Evolutionary conservation across 1,140 invertebrate species (phyloP).

Genomic region (Diorhabda sublineata): DNA sequence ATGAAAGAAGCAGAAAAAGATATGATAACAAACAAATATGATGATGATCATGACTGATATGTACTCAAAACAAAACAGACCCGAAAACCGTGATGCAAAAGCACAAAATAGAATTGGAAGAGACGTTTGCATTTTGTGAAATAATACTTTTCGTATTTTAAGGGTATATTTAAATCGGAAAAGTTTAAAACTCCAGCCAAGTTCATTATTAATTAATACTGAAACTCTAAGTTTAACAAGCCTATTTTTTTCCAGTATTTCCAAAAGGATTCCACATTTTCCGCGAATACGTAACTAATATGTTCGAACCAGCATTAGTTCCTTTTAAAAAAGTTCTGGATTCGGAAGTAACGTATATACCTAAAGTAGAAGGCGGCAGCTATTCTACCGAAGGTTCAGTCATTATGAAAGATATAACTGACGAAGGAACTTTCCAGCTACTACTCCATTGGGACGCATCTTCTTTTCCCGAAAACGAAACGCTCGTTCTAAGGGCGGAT

Average conservation of each 20-base stretch:
- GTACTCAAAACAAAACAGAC: no score
- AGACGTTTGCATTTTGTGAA: no score
- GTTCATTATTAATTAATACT: no score
- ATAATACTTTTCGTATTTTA: no score
- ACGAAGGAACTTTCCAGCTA: neutral
- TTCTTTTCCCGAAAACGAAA: neutral
- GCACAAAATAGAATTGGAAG: no score
- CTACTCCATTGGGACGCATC: slow-evolving; percentile 6
- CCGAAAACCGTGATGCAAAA: no score
- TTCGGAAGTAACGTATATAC: neutral
- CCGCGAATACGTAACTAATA: slow-evolving; percentile 5
- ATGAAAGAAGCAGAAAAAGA: no score
- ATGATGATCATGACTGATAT: no score
- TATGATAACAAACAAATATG: no score
- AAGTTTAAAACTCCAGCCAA: no score
- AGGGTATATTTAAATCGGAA: no score
- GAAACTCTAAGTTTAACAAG: neutral
- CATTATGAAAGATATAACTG: slow-evolving; percentile 5
- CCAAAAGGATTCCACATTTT: slow-evolving; percentile 13
- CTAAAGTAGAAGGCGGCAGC: neutral
- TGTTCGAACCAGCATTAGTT: neutral
- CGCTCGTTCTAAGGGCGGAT: neutral
- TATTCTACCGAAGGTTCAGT: neutral
- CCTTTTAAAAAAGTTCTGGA: slow-evolving; percentile 9
- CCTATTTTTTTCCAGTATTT: neutral